Evolutionary conservation across 1,140 invertebrate genomes (phyloP), one percentile per base, ranked within the genome.

Genomic region (Dolichoris vasculosae): DNA sequence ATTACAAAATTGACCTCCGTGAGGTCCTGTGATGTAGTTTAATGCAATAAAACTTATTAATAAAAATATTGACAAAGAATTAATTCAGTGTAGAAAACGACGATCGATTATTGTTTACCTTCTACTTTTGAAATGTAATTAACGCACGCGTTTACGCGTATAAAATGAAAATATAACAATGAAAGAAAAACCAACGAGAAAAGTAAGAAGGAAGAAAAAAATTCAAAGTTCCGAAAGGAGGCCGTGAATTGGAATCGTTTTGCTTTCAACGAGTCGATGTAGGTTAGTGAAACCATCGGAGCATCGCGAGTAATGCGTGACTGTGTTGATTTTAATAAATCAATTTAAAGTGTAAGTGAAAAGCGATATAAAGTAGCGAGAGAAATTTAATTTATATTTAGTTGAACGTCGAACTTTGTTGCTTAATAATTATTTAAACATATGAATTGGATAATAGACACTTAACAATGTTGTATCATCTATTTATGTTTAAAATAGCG

Each of bases 211-310:
- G 63, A 79, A 79, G 75, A 77, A 38, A 77, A 85, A 76, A 82
- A 85, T 30, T 23, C 71, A 26, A 26, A 82, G 79, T 78, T 69
- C 71, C 80, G 75, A 89, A 93, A 92, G 86, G 86, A 89, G 92
- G 92, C 91, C 92, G 91, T 84, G 87, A 88, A 88, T 91, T 88
- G 88, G 89, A 91, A 89, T 91, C 89, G 92, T 93, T 93, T 93
- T 93, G 90, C 92, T 93, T 93, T 93, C 92, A 92, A 91, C 90
- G 89, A 85, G 23, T 85, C 85, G 91, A 93, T 93, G 91, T 93
- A 91, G 92, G 92, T 93, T 93, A 93, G 92, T 93, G 92, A 93
- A 93, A 93, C 90, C 89, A 90, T 63, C 89, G 86, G 88, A 91
- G 89, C 90, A 90, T 92, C 90, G 90, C 88, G 87, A 86, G 82